Conservation (phyloP, 92 coral and sea anemone species). For the Desmophyllum pertusum region DNA sequence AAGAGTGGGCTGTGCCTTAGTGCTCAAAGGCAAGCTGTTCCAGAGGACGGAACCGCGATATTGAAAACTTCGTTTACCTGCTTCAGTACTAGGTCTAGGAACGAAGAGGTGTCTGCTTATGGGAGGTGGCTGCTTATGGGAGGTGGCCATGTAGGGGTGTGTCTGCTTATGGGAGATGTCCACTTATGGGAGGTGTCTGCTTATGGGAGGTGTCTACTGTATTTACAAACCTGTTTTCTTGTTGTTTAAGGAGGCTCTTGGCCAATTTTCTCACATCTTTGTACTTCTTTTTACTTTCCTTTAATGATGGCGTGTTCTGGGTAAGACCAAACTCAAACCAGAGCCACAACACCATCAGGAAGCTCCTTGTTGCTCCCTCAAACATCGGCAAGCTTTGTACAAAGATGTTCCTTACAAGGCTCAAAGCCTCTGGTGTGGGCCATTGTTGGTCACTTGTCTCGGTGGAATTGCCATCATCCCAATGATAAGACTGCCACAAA, state of each 20-base stretch:
- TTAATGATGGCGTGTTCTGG: conserved; percentile 51
- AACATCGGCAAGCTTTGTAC: conserved; percentile 75
- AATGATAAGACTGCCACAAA: conserved; percentile 50
- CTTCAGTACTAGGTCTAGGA: no score
- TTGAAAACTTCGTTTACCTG: no score
- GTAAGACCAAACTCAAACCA: conserved; percentile 71
- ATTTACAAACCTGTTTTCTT: conserved; percentile 73
- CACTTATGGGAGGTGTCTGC: background rate
- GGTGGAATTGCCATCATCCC: conserved; percentile 30
- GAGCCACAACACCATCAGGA: conserved; percentile 76
- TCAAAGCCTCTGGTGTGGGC: conserved; percentile 58
- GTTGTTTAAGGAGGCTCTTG: conserved; percentile 78
- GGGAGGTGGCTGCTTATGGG: no score
- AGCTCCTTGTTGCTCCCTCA: conserved; percentile 60
- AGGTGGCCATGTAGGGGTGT: no score
- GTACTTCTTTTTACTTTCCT: conserved; percentile 57
- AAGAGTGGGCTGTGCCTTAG: no score
- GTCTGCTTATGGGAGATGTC: no score
- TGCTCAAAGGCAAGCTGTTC: no score
- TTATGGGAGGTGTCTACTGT: background rate
- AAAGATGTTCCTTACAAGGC: conserved; percentile 73
- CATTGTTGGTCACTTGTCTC: conserved; percentile 2
- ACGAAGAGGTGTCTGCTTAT: no score
- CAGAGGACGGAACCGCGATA: no score
- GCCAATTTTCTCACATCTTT: conserved; percentile 89